phyloP scores from a whole-genome alignment of 2,113 vertebrate species.

The Archocentrus centrarchus region DNA sequence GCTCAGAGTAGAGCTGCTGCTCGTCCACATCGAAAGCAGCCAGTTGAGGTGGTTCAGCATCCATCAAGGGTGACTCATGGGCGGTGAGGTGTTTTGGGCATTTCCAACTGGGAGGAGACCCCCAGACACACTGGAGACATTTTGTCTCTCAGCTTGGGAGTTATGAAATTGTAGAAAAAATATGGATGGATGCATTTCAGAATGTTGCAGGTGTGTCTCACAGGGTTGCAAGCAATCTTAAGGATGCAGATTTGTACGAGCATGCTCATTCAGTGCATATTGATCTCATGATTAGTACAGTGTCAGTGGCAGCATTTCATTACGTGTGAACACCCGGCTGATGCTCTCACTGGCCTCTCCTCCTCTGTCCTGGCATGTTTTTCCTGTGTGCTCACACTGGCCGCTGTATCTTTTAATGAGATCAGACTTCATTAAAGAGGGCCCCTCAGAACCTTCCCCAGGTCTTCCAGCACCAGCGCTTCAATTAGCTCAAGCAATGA shows the following conservation, averaged over 20 bases:
- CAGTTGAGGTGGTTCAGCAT: not conserved
- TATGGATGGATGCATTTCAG: not conserved
- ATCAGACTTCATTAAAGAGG: conserved; percentile 84
- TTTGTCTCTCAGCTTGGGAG: too few species aligned
- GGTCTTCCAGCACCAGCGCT: conserved; percentile 70
- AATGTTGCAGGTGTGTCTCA: not conserved
- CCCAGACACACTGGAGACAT: too few species aligned
- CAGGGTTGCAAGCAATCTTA: not conserved
- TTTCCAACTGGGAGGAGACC: too few species aligned
- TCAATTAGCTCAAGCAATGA: conserved; percentile 68
- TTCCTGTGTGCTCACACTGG: conserved; percentile 42
- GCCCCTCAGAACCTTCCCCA: conserved; percentile 61
- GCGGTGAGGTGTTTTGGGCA: too few species aligned
- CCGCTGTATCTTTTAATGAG: conserved; percentile 90
- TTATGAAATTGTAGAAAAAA: too few species aligned
- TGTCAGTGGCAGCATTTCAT: conserved; percentile 47
- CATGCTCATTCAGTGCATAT: not conserved
- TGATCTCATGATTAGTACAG: conserved; percentile 24
- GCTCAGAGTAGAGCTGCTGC: not conserved
- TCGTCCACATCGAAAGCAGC: not conserved
- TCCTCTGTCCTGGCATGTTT: conserved; percentile 65
- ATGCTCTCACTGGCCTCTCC: conserved; percentile 59
- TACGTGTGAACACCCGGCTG: conserved; percentile 38
- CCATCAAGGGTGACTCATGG: too few species aligned
- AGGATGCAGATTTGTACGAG: conserved; percentile 1